A percentile compares a stretch with the other conserved stretches of the same genome.
phyloP scores from a whole-genome alignment of 2,113 vertebrate species.

The Silurus meridionalis region DNA sequence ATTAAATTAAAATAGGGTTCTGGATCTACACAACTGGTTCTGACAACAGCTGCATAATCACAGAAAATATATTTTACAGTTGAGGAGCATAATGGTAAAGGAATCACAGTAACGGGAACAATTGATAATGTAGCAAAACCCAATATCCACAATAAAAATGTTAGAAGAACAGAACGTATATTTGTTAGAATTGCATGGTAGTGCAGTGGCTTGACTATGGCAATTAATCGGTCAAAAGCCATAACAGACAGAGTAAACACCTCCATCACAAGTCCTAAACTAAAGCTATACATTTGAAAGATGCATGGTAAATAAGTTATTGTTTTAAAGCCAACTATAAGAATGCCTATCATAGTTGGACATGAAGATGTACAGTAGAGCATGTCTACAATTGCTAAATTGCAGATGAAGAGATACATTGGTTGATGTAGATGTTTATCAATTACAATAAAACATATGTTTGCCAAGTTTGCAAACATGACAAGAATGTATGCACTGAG shows the following conservation, averaged over 20 bases:
- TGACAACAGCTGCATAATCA: constrained; percentile 42
- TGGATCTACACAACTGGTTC: constrained; percentile 47
- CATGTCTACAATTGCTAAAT: constrained; percentile 54
- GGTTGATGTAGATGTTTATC: constrained; percentile 56
- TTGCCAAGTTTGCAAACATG: constrained; percentile 33
- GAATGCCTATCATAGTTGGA: constrained; percentile 48
- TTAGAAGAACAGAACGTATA: constrained; percentile 2
- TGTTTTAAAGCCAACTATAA: constrained; percentile 38
- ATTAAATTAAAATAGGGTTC: constrained; percentile 40
- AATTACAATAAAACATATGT: constrained; percentile 42
- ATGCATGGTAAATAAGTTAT: constrained; percentile 45
- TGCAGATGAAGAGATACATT: constrained; percentile 57
- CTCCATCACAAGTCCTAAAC: constrained; percentile 37
- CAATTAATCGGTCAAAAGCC: constrained; percentile 57
- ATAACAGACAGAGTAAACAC: constrained; percentile 53
- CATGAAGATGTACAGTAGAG: constrained; percentile 33
- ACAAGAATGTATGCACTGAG: constrained; percentile 33
- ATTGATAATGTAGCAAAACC: constrained; percentile 5
- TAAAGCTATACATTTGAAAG: constrained; percentile 46
- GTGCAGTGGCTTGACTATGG: constrained; percentile 49
- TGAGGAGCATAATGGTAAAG: constrained; percentile 38
- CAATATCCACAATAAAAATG: constrained; percentile 26
- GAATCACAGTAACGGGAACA: constrained; percentile 28
- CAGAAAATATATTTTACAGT: constrained; percentile 47
- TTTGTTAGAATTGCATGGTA: constrained; percentile 55